These are phyloP conservation scores for Megastigmus dorsalis DNA, from an alignment of 2,888 invertebrate species.

Conservation along the genomic window DNA sequence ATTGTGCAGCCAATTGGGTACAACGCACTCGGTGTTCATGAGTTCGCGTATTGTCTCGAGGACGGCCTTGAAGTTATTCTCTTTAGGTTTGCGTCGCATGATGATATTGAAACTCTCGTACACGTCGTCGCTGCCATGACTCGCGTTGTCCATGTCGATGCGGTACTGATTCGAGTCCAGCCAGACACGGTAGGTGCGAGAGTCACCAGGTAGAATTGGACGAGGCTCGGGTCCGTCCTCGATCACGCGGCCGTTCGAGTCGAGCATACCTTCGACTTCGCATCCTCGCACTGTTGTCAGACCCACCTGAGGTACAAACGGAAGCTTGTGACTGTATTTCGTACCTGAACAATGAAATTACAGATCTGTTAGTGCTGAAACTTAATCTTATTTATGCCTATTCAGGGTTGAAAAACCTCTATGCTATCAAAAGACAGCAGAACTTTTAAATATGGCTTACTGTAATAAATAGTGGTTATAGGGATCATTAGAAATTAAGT, in stretches of 20 bases:
- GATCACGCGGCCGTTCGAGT: conserved; percentile 94
- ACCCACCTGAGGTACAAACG: conserved; percentile 95
- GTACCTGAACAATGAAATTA: too few relatives aligned
- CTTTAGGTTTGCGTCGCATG: conserved; percentile 98
- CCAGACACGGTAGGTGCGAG: conserved; percentile 93
- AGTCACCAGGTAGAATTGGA: conserved; percentile 90
- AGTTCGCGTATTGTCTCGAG: conserved; percentile 98
- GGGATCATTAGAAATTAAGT: too few relatives aligned
- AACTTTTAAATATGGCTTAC: too few relatives aligned
- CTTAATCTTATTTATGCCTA: too few relatives aligned
- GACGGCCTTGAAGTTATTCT: conserved; percentile 99
- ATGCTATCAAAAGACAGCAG: too few relatives aligned
- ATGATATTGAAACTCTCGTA: conserved; percentile 97
- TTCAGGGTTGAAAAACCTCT: too few relatives aligned
- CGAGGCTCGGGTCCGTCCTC: conserved; percentile 96
- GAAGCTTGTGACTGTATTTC: conserved; percentile 86
- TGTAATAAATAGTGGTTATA: too few relatives aligned
- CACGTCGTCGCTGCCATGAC: conserved; percentile 88
- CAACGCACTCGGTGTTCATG: conserved; percentile 99
- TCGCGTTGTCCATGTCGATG: conserved; percentile 89
- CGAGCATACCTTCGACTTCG: conserved; percentile 98
- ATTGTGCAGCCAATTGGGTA: conserved; percentile 96
- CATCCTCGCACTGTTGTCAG: conserved; percentile 95
- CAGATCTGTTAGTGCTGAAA: too few relatives aligned
- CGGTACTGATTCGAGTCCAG: conserved; percentile 98